Evolutionary conservation across 2,888 invertebrate genomes (phyloP).

Genomic region (Octodonta nipae): DNA sequence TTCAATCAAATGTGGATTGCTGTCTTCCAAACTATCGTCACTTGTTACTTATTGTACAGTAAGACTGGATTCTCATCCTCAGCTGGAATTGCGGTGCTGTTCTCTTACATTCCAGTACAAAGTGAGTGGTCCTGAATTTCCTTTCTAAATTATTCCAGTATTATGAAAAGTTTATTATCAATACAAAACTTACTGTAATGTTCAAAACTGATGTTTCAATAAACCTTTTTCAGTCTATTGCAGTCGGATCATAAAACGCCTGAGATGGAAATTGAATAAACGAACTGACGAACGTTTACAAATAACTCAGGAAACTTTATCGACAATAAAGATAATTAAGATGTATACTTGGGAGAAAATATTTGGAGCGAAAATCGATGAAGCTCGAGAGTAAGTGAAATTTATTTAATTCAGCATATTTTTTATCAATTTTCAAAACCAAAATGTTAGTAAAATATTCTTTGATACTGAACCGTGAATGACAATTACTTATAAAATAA

Average conservation of each 20-base stretch:
- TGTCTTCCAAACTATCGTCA: constrained; percentile 65
- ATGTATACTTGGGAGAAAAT: constrained; percentile 27
- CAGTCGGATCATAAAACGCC: constrained; percentile 14
- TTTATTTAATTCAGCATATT: too few relatives aligned
- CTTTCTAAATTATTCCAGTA: too few relatives aligned
- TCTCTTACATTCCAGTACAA: constrained; percentile 21
- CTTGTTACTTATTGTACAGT: constrained; percentile 63
- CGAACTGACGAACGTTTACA: constrained; percentile 24
- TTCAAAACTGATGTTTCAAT: too few relatives aligned
- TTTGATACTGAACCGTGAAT: too few relatives aligned
- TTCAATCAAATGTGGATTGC: constrained; percentile 87
- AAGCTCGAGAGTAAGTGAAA: constrained; percentile 27
- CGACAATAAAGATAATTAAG: constrained; percentile 25
- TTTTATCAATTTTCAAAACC: too few relatives aligned
- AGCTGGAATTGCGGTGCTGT: constrained; percentile 40
- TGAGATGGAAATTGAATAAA: constrained; percentile 24
- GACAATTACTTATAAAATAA: too few relatives aligned
- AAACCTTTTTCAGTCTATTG: constrained; percentile 15
- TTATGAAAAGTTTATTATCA: too few relatives aligned
- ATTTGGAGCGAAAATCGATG: constrained; percentile 39
- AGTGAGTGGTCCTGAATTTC: constrained; percentile 15
- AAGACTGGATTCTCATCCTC: constrained; percentile 40
- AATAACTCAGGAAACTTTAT: constrained; percentile 24
- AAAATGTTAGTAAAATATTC: too few relatives aligned
- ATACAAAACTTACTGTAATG: too few relatives aligned